phyloP scores from a whole-genome alignment of 2,113 vertebrate species.

The Clarias gariepinus region DNA sequence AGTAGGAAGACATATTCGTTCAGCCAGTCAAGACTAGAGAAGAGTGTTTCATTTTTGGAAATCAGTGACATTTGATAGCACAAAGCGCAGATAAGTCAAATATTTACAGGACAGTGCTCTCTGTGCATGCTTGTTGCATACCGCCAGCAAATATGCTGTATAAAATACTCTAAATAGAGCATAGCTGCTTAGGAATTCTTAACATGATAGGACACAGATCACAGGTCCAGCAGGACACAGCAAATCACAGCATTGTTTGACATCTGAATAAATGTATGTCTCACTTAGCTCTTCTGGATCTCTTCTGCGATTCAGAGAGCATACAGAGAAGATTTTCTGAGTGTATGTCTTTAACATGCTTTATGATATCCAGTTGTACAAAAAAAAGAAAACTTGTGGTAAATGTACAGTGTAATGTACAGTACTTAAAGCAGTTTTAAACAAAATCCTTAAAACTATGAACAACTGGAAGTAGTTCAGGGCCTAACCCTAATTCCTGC shows the following conservation, averaged over 20 bases:
- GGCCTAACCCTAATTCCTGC: background rate
- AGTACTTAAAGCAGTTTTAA: background rate
- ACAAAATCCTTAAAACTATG: background rate
- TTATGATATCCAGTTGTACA: background rate
- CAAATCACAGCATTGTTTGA: conserved; percentile 44
- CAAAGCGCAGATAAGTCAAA: background rate
- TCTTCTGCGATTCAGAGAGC: background rate
- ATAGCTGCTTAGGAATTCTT: background rate
- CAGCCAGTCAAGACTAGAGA: background rate
- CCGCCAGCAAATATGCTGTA: background rate
- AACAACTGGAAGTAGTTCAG: background rate
- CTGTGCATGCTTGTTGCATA: background rate
- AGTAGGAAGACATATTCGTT: background rate
- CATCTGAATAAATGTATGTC: conserved; percentile 25
- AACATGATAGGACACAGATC: conserved; percentile 22
- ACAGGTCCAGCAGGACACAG: background rate
- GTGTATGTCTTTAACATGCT: background rate
- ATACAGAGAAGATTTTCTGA: background rate
- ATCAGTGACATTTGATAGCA: background rate
- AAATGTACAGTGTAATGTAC: background rate
- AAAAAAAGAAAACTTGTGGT: background rate
- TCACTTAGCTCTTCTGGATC: background rate
- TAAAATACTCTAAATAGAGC: background rate
- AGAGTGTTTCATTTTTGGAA: background rate
- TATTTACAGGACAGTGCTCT: conserved; percentile 7